Conservation (phyloP, 2,888 invertebrate species). For the Mycalesis mineus region DNA sequence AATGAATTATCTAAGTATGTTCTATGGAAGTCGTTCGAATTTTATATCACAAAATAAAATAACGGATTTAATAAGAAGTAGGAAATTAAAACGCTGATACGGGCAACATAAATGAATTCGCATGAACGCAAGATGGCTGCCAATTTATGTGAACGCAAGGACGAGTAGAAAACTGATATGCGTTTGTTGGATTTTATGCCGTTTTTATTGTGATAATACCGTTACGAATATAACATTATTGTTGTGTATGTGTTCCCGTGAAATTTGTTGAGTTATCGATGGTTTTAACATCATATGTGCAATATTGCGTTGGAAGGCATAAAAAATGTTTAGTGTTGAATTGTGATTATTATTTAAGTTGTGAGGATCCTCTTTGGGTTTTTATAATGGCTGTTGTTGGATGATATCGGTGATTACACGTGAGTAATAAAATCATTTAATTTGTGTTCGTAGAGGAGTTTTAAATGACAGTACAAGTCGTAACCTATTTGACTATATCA, state of each 20-base stretch:
- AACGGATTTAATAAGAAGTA: too few relatives aligned
- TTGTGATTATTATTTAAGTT: conserved; percentile 76
- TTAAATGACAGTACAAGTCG: conserved; percentile 47
- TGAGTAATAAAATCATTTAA: conserved; percentile 49
- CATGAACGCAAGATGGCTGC: conserved; percentile 76
- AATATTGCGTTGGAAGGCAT: conserved; percentile 65
- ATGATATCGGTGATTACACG: conserved; percentile 69
- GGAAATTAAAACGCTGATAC: neutral
- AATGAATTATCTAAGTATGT: too few relatives aligned
- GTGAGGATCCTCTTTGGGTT: conserved; percentile 68
- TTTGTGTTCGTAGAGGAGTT: conserved; percentile 34
- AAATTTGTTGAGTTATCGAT: conserved; percentile 68
- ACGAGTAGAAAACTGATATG: conserved; percentile 70
- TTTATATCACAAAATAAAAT: too few relatives aligned
- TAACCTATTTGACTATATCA: conserved; percentile 67
- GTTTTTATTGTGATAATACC: conserved; percentile 65
- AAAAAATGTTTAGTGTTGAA: conserved; percentile 73
- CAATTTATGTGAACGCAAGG: conserved; percentile 76
- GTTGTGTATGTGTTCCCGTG: conserved; percentile 67
- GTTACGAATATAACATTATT: conserved; percentile 52
- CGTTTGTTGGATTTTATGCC: conserved; percentile 60
- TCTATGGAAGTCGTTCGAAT: too few relatives aligned
- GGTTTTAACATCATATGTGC: conserved; percentile 66
- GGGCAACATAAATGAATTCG: conserved; percentile 57
- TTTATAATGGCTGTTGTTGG: conserved; percentile 70